Conservation (phyloP, 2,797 vertebrate genomes). For the Neosilurus mollespiculum region DNA sequence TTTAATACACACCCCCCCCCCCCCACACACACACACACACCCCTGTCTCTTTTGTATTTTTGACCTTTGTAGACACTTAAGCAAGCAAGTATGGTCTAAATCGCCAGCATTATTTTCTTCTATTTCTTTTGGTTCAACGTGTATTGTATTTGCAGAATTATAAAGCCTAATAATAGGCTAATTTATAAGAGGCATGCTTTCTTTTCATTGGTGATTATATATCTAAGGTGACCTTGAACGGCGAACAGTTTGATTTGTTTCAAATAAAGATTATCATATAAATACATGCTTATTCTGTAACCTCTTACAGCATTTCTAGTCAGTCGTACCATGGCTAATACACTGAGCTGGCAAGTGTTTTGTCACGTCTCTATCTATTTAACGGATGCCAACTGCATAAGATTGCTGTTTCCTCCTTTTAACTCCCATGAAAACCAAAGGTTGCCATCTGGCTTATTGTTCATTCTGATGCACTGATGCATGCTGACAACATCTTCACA, state of each 20-base stretch:
- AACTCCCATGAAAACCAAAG: constrained; percentile 20
- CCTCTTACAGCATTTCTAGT: neutral
- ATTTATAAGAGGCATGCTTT: neutral
- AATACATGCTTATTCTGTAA: neutral
- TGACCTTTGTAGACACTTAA: constrained; percentile 8
- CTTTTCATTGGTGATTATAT: neutral
- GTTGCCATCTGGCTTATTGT: constrained; percentile 39
- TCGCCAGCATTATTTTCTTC: neutral
- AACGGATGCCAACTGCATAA: constrained; percentile 27
- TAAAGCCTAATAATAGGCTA: neutral
- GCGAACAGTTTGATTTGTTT: neutral
- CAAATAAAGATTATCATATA: too few relatives aligned
- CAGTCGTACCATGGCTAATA: constrained; percentile 11
- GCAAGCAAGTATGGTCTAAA: neutral
- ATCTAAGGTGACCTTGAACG: neutral
- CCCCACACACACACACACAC: too few relatives aligned
- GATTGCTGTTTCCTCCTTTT: constrained; percentile 9
- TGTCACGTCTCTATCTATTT: constrained; percentile 19
- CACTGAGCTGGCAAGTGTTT: neutral
- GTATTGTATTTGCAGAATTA: neutral
- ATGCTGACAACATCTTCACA: constrained; percentile 13
- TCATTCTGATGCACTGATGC: constrained; percentile 19
- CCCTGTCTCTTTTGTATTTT: neutral
- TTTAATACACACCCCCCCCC: too few relatives aligned
- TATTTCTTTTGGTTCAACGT: neutral